Evolutionary conservation across 2,888 invertebrate species (phyloP).

Genomic region (Notodonta dromedarius): DNA sequence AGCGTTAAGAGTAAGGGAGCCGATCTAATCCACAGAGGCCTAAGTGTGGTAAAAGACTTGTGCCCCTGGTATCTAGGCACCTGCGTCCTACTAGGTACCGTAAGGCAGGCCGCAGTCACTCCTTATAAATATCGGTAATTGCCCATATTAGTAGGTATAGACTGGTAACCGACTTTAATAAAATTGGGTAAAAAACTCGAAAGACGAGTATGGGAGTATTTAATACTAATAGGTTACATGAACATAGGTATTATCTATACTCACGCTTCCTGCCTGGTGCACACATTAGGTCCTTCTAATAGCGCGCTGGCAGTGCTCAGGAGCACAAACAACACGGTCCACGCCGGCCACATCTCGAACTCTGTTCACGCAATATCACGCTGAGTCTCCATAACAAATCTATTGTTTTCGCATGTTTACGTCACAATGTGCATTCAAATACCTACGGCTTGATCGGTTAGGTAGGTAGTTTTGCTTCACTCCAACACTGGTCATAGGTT

Average conservation of each 20-base stretch:
- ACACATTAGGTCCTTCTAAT: constrained; percentile 91
- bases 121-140: too few relatives aligned
- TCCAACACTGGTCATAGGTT: constrained; percentile 10
- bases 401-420: constrained; percentile 60
- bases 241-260: constrained; percentile 36
- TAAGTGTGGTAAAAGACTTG: too few relatives aligned
- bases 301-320: constrained; percentile 51
- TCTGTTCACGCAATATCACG: constrained; percentile 51
- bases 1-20: too few relatives aligned
- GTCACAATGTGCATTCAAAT: constrained; percentile 58
- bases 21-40: too few relatives aligned
- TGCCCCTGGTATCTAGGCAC: too few relatives aligned
- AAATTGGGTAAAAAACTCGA: too few relatives aligned
- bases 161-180: too few relatives aligned
- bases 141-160: too few relatives aligned
- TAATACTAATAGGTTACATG: background rate
- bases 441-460: constrained; percentile 20
- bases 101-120: too few relatives aligned
- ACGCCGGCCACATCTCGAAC: constrained; percentile 65
- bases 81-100: too few relatives aligned
- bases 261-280: constrained; percentile 86
- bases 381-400: constrained; percentile 71
- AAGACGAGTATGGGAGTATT: too few relatives aligned
- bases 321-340: constrained; percentile 54
- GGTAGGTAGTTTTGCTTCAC: constrained; percentile 15